Evolutionary conservation across 2,113 vertebrate species (phyloP).

Genomic region (Candoia aspera): DNA sequence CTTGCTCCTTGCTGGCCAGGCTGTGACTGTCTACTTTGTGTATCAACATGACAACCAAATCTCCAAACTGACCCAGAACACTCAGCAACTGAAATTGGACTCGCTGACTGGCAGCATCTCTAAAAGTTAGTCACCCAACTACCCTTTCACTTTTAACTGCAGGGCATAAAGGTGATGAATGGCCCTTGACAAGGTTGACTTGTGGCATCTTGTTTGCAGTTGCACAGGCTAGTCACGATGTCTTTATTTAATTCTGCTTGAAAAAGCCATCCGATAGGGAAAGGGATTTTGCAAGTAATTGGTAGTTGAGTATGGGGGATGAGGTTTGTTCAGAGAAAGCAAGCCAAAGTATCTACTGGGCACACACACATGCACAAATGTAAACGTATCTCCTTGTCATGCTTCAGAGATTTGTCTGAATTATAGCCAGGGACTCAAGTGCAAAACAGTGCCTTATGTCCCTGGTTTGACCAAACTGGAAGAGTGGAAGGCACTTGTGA

Average conservation of each 20-base stretch:
- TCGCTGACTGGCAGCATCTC: constrained; percentile 70
- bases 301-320: neutral
- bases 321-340: neutral
- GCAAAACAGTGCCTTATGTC: neutral
- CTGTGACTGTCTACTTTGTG: constrained; percentile 84
- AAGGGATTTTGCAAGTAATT: neutral
- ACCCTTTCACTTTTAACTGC: neutral
- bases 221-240: neutral
- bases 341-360: neutral
- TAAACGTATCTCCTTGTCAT: neutral
- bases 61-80: constrained; percentile 74
- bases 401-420: neutral
- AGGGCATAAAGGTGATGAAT: neutral
- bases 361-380: no score
- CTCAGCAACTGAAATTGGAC: constrained; percentile 77
- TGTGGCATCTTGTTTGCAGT: neutral
- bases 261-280: neutral
- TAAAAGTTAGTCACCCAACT: constrained; percentile 65
- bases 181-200: neutral
- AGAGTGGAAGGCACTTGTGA: neutral
- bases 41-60: constrained; percentile 83
- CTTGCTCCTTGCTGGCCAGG: constrained; percentile 87
- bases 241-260: neutral
- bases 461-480: neutral
- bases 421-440: neutral